Evolutionary conservation across 2,113 vertebrate genomes (phyloP), one percentile per base, ranked within the genome.

Genomic region (Chitala chitala): DNA sequence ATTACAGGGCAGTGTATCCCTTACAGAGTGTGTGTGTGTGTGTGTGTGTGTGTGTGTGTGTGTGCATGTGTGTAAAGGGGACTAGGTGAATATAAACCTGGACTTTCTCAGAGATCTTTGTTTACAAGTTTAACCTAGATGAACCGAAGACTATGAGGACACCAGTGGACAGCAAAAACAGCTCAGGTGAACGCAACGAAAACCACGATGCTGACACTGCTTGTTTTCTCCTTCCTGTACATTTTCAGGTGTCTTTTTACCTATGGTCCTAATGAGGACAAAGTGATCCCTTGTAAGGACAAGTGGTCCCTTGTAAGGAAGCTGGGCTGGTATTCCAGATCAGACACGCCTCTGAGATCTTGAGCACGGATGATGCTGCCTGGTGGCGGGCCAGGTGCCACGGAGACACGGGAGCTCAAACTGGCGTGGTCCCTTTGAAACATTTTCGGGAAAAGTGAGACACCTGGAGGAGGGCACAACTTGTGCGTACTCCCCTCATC

Each of bases 381-480:
- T 98, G 95, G 95, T 99, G 96, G 96, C 94, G 98, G 82, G 96
- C 95, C n/a, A 90, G 90, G 81, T 92, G 80, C 0, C 87, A 92
- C 64, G 81, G 87, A 24, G 89, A 91, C 75, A 77, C 87, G 83
- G 89, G 88, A 73, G 83, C 87, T 71, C 87, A 91, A 79, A 95
- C 94, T 4, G 94, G 93, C 65, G 86, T 98, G 79, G 93, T 96
- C 76, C 96, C 96, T 74, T 98, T 95, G 9, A 92, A 91, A 82
- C 93, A 93, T 75, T 94, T 98, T 82, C 96, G 98, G 69, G 94
- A 98, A 86, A 97, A 95, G 95, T 96, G 81, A 90, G 91, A 72
- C 68, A 51, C 40, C 13, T 29, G 31, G 17, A 2, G 13, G 29
- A n/a, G 31, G n/a, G 10, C 2, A 0, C 38, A 61, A 63, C 58